Evolutionary conservation across 2,113 vertebrate species (phyloP).

Genomic region (Vidua chalybeata): DNA sequence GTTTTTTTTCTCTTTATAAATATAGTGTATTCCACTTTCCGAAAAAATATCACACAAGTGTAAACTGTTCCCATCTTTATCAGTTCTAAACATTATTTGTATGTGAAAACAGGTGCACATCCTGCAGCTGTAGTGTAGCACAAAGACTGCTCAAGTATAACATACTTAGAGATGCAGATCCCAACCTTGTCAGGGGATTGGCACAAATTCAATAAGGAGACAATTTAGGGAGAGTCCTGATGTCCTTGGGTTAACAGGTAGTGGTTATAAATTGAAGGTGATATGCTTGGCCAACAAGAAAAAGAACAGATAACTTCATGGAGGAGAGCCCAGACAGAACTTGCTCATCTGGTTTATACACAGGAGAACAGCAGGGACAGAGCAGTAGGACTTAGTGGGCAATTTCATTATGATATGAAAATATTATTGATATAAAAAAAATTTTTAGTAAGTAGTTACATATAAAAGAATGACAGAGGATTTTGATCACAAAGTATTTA

Average conservation of each 20-base stretch:
- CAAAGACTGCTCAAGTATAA: neutral
- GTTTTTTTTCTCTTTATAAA: neutral
- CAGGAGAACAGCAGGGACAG: neutral
- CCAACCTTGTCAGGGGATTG: neutral
- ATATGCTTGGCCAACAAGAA: conserved; percentile 3
- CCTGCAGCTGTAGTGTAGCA: neutral
- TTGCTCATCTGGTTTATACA: neutral
- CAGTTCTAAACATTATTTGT: neutral
- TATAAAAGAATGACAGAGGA: neutral
- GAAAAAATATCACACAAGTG: no score
- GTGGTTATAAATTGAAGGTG: neutral
- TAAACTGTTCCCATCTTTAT: neutral
- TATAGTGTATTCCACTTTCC: neutral
- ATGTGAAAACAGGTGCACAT: neutral
- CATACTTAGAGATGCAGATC: accelerated
- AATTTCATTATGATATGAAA: neutral
- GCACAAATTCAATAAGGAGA: neutral
- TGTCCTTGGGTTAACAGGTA: neutral
- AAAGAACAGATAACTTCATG: neutral
- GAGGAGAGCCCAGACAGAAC: conserved; percentile 3
- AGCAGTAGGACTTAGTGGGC: neutral
- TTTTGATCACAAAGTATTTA: neutral
- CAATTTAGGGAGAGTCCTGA: neutral
- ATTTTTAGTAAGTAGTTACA: neutral
- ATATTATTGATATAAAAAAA: neutral